Percentiles rank a stretch among this genome's conserved stretches.
Conservation (phyloP, 2,888 invertebrate genomes). For the Leptogaster cylindrica region DNA sequence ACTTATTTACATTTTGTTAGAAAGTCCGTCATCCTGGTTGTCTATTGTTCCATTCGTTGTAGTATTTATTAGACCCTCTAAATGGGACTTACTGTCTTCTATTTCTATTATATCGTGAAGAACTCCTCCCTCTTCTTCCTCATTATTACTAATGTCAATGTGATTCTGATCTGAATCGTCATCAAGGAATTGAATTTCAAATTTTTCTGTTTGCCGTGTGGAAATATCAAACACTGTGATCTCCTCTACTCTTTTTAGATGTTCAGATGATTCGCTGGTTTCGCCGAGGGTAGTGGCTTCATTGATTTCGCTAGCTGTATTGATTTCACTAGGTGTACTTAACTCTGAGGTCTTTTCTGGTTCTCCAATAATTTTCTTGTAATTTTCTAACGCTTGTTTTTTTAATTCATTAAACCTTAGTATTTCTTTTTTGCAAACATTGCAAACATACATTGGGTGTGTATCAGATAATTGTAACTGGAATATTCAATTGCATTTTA, state of each 20-base stretch:
- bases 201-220: conserved; percentile 34
- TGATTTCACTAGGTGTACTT: no score
- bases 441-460: conserved; percentile 27
- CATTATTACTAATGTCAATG: no score
- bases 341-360: no score
- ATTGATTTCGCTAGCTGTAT: background rate
- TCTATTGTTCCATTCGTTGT: background rate
- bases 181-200: conserved; percentile 40
- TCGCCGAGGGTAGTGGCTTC: background rate
- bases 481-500: background rate
- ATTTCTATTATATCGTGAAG: background rate
- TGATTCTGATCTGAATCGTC: no score
- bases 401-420: conserved; percentile 40
- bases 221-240: conserved; percentile 34
- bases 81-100: background rate
- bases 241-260: conserved; percentile 25
- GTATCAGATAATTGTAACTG: background rate
- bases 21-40: background rate
- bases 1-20: no score
- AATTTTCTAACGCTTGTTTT: conserved; percentile 32
- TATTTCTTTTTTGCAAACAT: conserved; percentile 35
- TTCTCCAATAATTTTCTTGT: conserved; percentile 37
- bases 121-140: background rate
- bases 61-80: background rate
- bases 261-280: background rate